Evolutionary conservation across 2,797 vertebrate genomes (phyloP).

Genomic region (Melanotaenia nigrans): DNA sequence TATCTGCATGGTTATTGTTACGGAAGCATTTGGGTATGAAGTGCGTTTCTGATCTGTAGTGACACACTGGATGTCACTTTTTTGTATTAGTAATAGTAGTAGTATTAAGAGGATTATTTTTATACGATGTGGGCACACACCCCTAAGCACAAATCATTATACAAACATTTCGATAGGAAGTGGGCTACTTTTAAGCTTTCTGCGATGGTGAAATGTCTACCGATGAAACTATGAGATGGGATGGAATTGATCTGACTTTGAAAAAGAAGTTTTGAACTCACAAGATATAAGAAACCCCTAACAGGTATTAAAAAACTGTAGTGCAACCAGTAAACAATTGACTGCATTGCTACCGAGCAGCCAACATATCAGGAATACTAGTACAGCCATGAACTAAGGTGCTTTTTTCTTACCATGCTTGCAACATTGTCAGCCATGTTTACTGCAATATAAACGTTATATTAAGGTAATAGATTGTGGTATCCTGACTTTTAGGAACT

Average conservation of each 20-base stretch:
- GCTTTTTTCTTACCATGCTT: neutral
- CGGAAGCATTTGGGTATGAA: neutral
- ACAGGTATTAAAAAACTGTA: neutral
- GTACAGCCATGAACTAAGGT: too few species aligned
- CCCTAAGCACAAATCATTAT: neutral
- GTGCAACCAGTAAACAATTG: too few species aligned
- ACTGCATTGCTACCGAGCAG: too few species aligned
- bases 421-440: neutral
- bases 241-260: neutral
- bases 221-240: neutral
- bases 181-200: neutral
- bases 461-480: neutral
- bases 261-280: neutral
- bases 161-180: neutral
- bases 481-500: too few species aligned
- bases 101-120: neutral
- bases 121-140: neutral
- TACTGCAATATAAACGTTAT: neutral
- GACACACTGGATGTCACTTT: neutral
- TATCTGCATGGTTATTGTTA: neutral
- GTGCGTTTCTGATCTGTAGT: conserved; percentile 13
- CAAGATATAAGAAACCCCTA: neutral
- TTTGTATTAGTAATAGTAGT: rapidly evolving
- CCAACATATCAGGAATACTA: too few species aligned
- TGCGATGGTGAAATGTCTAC: neutral